A percentile compares a stretch with the other conserved stretches of the same genome.
Evolutionary conservation across 2,888 invertebrate genomes (phyloP).

Genomic region (Euplagia quadripunctaria): DNA sequence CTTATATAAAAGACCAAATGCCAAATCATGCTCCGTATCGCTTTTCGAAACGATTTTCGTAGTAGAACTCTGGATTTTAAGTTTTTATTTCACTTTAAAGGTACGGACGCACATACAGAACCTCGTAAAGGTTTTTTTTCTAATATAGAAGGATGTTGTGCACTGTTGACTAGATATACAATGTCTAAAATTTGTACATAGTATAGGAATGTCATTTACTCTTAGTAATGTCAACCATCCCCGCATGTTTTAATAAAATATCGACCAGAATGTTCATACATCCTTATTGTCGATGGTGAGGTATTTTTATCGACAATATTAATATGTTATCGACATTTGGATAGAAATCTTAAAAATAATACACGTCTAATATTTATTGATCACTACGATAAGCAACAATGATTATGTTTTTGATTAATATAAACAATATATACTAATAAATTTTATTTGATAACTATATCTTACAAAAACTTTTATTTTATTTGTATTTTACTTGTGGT

Average conservation of each 20-base stretch:
- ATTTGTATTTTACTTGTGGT: slow-evolving; percentile 3
- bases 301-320: not conserved
- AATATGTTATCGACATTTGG: not conserved
- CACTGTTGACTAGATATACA: not conserved
- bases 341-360: not conserved
- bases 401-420: slow-evolving; percentile 25
- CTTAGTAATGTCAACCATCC: not conserved
- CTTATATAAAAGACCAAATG: not conserved
- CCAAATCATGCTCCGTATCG: not conserved
- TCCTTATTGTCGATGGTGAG: not conserved
- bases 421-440: slow-evolving; percentile 13
- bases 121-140: not conserved
- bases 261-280: not conserved
- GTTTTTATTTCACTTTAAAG: not conserved
- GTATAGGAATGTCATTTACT: not conserved
- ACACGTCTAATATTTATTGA: slow-evolving; percentile 5
- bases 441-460: not conserved
- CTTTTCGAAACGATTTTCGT: not conserved
- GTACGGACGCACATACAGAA: not conserved
- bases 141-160: not conserved
- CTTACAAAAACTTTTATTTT: not conserved
- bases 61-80: not conserved
- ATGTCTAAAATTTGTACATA: no score
- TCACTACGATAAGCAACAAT: slow-evolving; percentile 20
- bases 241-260: not conserved